Base-by-base conservation (phyloP, 2,888 invertebrate species). In the Glaucopsyche alexis region DNA sequence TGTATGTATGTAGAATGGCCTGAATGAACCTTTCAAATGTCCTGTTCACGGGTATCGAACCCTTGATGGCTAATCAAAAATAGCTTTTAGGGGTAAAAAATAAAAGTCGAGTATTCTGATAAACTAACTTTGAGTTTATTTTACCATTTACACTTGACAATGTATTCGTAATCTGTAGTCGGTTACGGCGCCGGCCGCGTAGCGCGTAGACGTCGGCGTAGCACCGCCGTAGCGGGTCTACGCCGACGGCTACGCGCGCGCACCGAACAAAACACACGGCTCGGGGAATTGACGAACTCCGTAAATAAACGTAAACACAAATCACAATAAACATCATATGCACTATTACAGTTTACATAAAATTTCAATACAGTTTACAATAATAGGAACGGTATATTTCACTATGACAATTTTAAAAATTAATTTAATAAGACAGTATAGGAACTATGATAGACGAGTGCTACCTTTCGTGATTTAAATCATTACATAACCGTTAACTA, bases 101-200 rank as follows among this genome's bases (percentile, higher is more conserved):
- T 92, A 81, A 93, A 93, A 93, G 87, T 90, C 89, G 81, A 84
- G 87, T 87, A 19, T 60, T 93, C 91, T 93, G 93, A 93, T 93
- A 93, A 93, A 93, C 93, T 93, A 93, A 93, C 93, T 93, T 93
- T 93, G 93, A 93, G 93, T 93, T 93, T 93, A 93, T 93, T 93
- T 93, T 93, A 93, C 93, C 93, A 93, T 93, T 93, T 93, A 93
- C 93, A 93, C 93, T 93, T 93, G 93, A 93, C 93, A 93, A 92
- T 93, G 92, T 93, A 92, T 91, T 91, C 90, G 91, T 90, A 87
- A 89, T 93, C 93, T 92, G 93, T 90, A 91, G 92, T 85, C 83
- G 86, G 90, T 91, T 93, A 91, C 91, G 88, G 87, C 84, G 85
- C 84, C 86, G 90, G 89, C 85, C 87, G 85, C 90, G 91, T 90